Percentiles rank a stretch among this genome's conserved stretches.
Evolutionary conservation across 1,140 invertebrate genomes (phyloP).

Genomic region (Trichonephila inaurata): DNA sequence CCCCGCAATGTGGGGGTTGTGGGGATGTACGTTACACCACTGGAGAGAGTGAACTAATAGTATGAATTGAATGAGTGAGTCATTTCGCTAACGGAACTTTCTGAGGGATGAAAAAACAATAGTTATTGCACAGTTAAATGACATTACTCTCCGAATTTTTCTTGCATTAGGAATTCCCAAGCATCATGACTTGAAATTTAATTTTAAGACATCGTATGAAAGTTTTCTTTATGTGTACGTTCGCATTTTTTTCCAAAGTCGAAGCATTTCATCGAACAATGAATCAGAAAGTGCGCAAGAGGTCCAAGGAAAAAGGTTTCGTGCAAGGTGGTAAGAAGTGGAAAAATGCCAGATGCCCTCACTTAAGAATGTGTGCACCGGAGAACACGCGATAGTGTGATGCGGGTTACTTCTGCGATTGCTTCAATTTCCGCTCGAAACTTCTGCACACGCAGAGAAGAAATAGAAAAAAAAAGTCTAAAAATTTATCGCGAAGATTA

Average conservation of each 20-base stretch:
- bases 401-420: constrained; percentile 37
- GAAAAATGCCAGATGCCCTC: constrained; percentile 37
- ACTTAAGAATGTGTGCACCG: background rate
- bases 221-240: too few relatives aligned
- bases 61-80: too few relatives aligned
- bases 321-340: constrained; percentile 35
- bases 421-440: constrained; percentile 33
- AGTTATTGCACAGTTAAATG: too few relatives aligned
- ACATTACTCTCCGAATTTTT: too few relatives aligned
- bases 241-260: background rate
- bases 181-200: too few relatives aligned
- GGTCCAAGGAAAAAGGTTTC: background rate
- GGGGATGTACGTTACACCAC: too few relatives aligned
- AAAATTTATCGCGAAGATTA: constrained; percentile 52
- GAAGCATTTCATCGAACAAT: background rate
- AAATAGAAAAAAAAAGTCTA: background rate
- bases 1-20: too few relatives aligned
- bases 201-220: too few relatives aligned
- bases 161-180: too few relatives aligned
- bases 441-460: background rate
- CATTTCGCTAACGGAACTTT: too few relatives aligned
- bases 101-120: too few relatives aligned
- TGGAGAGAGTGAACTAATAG: too few relatives aligned
- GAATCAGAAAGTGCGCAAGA: background rate
- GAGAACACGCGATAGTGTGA: background rate